These are phyloP conservation scores for Eira barbara DNA, from an alignment of 2,113 vertebrate species.

Conservation along the genomic window DNA sequence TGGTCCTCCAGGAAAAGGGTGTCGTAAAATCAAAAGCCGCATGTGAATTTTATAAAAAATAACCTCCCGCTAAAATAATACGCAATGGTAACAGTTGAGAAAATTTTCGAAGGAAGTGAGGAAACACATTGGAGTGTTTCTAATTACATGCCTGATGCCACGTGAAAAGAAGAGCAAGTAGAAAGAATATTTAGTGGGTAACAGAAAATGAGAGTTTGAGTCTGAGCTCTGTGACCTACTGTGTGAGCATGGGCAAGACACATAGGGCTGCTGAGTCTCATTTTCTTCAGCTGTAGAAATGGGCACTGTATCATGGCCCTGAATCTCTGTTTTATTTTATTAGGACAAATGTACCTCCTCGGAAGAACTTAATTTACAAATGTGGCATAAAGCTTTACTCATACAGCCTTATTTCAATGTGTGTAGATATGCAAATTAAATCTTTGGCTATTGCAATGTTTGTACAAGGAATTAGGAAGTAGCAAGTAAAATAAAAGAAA, in stretches of 20 bases:
- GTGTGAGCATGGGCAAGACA: background rate
- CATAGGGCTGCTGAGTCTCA: background rate
- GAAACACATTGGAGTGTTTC: conserved; percentile 1
- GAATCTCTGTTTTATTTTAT: background rate
- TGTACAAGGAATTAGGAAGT: background rate
- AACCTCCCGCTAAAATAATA: conserved; percentile 28
- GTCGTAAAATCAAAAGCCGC: background rate
- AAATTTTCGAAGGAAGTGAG: background rate
- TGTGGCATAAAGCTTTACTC: background rate
- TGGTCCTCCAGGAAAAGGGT: conserved; percentile 14
- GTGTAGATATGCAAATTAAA: background rate
- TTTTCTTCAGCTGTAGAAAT: background rate
- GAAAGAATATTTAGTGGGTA: background rate
- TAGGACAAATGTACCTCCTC: background rate
- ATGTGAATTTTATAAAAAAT: conserved; percentile 31
- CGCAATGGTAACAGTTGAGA: background rate
- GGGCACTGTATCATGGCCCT: background rate
- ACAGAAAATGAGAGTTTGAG: background rate
- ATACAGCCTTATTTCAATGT: background rate
- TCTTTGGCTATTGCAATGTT: background rate
- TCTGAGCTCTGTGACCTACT: background rate
- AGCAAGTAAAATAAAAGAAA: background rate
- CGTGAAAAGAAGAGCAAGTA: background rate
- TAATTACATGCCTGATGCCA: background rate
- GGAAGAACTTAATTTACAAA: background rate